Evolutionary conservation across 2,113 vertebrate species (phyloP).

Genomic region (Forbesichthys papilliferus): DNA sequence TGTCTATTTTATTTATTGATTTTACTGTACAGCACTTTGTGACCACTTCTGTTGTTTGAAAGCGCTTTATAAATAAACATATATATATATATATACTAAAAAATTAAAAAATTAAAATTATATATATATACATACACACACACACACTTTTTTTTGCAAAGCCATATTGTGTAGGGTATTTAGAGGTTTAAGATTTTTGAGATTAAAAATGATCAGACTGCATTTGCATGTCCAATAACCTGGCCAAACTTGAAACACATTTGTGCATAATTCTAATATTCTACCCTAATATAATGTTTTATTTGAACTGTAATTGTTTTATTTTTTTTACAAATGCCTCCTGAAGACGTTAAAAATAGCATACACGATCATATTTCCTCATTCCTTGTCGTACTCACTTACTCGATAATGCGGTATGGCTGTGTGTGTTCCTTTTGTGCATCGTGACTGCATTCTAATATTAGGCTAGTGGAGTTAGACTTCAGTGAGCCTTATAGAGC

Average conservation of each 20-base stretch:
- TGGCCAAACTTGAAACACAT: background rate
- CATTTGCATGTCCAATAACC: background rate
- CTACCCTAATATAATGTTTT: background rate
- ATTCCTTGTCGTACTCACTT: slow-evolving; percentile 24
- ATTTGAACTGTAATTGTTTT: background rate
- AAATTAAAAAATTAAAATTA: too few species aligned
- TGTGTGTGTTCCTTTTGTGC: background rate
- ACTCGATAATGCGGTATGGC: slow-evolving; percentile 6
- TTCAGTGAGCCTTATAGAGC: background rate
- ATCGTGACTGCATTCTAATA: slow-evolving; percentile 1
- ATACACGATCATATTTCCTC: slow-evolving; percentile 21
- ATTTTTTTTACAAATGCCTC: background rate
- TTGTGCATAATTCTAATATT: too few species aligned
- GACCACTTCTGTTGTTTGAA: too few species aligned
- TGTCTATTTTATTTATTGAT: too few species aligned
- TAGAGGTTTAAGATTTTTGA: too few species aligned
- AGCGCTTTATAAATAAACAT: too few species aligned
- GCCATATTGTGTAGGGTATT: too few species aligned
- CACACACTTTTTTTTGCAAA: too few species aligned
- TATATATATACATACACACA: too few species aligned
- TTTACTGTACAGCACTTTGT: too few species aligned
- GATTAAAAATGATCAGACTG: too few species aligned
- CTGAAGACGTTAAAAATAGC: background rate
- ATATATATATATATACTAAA: too few species aligned
- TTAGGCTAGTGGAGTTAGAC: background rate